Evolutionary conservation across 2,113 vertebrate genomes (phyloP).

Genomic region (Procapra przewalskii): DNA sequence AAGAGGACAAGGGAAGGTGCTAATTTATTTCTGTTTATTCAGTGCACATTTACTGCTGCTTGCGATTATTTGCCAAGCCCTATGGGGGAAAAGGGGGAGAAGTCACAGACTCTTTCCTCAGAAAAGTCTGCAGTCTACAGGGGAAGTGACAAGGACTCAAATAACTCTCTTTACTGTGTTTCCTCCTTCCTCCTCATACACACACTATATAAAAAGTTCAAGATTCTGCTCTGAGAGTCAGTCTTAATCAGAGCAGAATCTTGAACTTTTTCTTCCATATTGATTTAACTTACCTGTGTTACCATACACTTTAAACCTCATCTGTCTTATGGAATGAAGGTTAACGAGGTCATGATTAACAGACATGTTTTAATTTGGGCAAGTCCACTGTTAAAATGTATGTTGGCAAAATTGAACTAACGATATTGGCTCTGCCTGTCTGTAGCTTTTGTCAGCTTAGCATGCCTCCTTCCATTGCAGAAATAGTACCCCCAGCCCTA

Average conservation of each 20-base stretch:
- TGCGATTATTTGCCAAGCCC: constrained; percentile 23
- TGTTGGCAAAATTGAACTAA: neutral
- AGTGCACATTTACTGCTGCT: neutral
- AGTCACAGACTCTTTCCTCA: constrained; percentile 19
- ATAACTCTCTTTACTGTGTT: neutral
- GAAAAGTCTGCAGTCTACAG: neutral
- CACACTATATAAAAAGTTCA: neutral
- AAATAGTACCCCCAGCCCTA: neutral
- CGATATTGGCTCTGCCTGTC: neutral
- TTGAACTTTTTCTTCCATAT: neutral
- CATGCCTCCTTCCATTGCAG: neutral
- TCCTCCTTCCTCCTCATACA: neutral
- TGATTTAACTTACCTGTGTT: neutral
- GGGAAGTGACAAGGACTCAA: neutral
- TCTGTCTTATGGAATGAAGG: neutral
- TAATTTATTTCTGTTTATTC: constrained; percentile 25
- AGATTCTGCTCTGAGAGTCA: too few species aligned
- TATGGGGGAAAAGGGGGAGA: neutral
- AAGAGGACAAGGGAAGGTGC: neutral
- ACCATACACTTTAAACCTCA: neutral
- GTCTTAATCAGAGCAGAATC: neutral
- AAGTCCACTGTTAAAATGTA: neutral
- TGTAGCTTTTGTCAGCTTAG: neutral
- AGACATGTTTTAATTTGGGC: neutral
- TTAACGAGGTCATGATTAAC: neutral